Base-by-base conservation (phyloP, 2,113 vertebrate genomes). In the Neopipo cinnamomea region DNA sequence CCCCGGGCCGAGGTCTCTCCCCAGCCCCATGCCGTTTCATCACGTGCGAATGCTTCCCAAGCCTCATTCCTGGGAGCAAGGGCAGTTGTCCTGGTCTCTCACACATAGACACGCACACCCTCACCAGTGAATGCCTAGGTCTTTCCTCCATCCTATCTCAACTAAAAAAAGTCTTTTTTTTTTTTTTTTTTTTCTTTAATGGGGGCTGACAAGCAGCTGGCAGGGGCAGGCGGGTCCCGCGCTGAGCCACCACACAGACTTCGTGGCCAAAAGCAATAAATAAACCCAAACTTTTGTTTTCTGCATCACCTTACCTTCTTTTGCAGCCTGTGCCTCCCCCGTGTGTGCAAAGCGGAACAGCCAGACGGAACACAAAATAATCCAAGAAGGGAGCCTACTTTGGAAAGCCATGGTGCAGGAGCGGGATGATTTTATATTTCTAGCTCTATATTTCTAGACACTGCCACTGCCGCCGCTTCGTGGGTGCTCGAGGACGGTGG, bases 321-420 rank as follows among this genome's bases (percentile, higher is more conserved):
- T 99, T 28, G 98, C 98, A 97, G 98, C 99, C 98, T 99, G 99
- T 91, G 99, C 98, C 93, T 98, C 98, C 97, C 98, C 99, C 93
- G 97, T 97, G 97, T 96, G 98, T 96, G 98, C 98, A 93, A 96
- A 98, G 91, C 98, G 98, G 96, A 98, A 98, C 81, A 99, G 94
- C 98, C 98, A 98, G 97, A 98, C 94, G 96, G 98, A 98, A 98
- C 97, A 98, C 93, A 99, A 95, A 94, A 98, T 98, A 99, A 99
- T 99, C 99, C 99, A 99, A 89, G 98, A 95, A 97, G 98, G 97
- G 96, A 97, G 95, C 96, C 97, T 96, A 97, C 97, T 98, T 96
- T 96, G 97, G 96, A 98, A 98, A 97, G 98, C 97, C 99, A 99
- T 99, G 98, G 98, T 99, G 98, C 98, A 94, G 83, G 93, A 97